phyloP scores from a whole-genome alignment of 2,113 vertebrate species.

The Pitta sordida region DNA sequence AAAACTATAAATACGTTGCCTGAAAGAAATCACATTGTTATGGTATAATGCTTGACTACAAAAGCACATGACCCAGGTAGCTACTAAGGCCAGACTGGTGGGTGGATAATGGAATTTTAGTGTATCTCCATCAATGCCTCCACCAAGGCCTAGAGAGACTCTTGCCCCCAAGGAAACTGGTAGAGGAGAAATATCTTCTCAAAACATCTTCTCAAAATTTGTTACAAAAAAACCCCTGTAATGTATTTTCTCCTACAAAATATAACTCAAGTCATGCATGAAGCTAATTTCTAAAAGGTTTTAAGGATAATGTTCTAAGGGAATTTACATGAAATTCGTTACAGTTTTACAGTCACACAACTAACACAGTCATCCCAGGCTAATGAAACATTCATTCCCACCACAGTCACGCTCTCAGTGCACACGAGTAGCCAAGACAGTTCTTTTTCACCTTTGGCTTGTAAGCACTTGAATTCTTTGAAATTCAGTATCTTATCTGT shows the following conservation, averaged over 20 bases:
- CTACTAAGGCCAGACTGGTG: background rate
- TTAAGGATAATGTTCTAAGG: background rate
- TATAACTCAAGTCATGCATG: background rate
- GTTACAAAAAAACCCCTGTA: accelerated
- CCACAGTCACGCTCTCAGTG: background rate
- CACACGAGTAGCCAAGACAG: background rate
- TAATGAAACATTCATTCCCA: background rate
- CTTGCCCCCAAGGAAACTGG: background rate
- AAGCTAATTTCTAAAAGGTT: background rate
- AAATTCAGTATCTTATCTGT: conserved; percentile 39
- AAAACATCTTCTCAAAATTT: background rate
- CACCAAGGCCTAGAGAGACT: background rate
- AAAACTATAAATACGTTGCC: background rate
- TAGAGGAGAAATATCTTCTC: background rate
- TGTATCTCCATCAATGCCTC: background rate
- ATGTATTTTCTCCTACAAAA: background rate
- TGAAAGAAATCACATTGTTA: background rate
- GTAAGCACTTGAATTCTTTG: background rate
- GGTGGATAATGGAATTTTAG: background rate
- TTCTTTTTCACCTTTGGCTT: background rate
- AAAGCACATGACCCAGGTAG: background rate
- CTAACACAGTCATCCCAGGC: background rate
- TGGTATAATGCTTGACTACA: background rate
- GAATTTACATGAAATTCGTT: background rate
- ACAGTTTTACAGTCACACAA: background rate